Conservation (phyloP, 2,797 vertebrate species). For the Petrocephalus sullivani region DNA sequence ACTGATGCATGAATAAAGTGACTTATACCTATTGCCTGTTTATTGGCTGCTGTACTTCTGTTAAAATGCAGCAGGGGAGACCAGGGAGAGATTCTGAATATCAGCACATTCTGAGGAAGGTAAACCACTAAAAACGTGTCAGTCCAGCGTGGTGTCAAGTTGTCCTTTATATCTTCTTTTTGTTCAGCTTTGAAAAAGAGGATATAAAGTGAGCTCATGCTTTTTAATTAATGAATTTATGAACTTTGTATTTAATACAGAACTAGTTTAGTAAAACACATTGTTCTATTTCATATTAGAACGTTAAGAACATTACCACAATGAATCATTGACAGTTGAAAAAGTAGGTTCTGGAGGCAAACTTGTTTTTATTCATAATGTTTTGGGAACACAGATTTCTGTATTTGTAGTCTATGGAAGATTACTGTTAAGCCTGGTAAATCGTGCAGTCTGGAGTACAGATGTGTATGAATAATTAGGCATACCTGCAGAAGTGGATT, state of each 20-base stretch:
- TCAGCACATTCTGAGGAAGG: constrained; percentile 62
- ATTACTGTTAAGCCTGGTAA: neutral
- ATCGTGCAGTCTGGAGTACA: neutral
- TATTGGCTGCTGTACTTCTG: constrained; percentile 28
- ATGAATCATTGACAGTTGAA: neutral
- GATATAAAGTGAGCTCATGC: neutral
- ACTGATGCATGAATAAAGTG: neutral
- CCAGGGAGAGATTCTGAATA: constrained; percentile 57
- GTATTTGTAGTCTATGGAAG: neutral
- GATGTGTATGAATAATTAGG: neutral
- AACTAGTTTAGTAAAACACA: neutral
- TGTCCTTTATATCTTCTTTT: neutral
- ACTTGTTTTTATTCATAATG: neutral
- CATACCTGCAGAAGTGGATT: neutral
- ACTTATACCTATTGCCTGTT: neutral
- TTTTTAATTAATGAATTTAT: neutral
- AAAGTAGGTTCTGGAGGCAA: neutral
- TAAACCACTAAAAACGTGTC: constrained; percentile 36
- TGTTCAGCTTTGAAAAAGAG: neutral
- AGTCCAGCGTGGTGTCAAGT: neutral
- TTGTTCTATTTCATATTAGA: neutral
- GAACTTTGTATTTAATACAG: neutral
- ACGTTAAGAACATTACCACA: too few relatives aligned
- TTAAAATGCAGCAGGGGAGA: constrained; percentile 61
- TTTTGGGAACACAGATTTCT: neutral